These are phyloP conservation scores for Ophion obscuratus DNA, from an alignment of 2,888 invertebrate genomes.

Conservation along the genomic window DNA sequence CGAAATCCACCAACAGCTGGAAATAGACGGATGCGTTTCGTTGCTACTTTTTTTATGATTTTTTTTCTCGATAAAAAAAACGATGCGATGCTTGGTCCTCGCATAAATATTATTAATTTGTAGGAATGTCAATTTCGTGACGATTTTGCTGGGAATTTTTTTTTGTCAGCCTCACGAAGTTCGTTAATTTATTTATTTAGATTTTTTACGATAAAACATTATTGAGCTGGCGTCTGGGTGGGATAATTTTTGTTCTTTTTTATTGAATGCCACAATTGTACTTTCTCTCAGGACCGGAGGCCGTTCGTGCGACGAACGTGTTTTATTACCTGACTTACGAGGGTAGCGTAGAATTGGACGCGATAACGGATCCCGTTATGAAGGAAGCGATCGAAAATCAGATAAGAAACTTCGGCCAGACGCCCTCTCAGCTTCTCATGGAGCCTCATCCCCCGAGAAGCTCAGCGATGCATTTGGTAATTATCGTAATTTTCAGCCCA, in stretches of 20 bases:
- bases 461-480: constrained; percentile 96
- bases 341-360: constrained; percentile 97
- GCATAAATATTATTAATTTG: too few relatives aligned
- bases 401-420: constrained; percentile 99
- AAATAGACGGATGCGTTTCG: neutral
- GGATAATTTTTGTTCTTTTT: neutral
- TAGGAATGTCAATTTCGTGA: too few relatives aligned
- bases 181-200: too few relatives aligned
- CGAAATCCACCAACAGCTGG: constrained; percentile 48
- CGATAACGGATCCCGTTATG: constrained; percentile 95
- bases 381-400: constrained; percentile 98
- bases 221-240: too few relatives aligned
- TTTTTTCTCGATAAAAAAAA: neutral
- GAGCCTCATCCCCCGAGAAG: constrained; percentile 99
- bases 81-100: too few relatives aligned
- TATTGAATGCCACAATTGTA: neutral
- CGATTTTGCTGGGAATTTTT: too few relatives aligned
- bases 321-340: constrained; percentile 99
- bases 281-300: constrained; percentile 92
- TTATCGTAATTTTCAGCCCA: constrained; percentile 47
- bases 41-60: neutral
- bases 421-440: constrained; percentile 98
- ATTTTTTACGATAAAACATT: neutral
- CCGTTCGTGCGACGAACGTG: constrained; percentile 98
- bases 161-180: too few relatives aligned